Evolutionary conservation across 2,888 invertebrate species (phyloP).

Genomic region (Metellina segmentata): DNA sequence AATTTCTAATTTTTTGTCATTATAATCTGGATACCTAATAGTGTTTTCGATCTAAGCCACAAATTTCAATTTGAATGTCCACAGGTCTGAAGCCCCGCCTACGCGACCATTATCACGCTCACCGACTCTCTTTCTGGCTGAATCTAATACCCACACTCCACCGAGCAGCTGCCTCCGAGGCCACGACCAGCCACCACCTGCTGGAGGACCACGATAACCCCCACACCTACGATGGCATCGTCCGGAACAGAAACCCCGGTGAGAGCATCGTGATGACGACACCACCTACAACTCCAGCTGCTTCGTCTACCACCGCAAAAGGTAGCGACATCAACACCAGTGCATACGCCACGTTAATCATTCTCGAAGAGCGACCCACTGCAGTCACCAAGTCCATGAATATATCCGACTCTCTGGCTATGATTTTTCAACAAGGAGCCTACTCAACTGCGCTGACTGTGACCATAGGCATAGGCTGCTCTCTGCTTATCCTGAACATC

Average conservation of each 20-base stretch:
- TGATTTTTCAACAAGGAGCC: slow-evolving; percentile 80
- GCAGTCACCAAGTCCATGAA: slow-evolving; percentile 81
- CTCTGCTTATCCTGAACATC: slow-evolving; percentile 93
- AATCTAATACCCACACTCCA: slow-evolving; percentile 94
- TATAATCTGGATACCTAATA: neutral
- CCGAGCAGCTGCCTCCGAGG: slow-evolving; percentile 78
- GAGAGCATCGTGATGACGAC: slow-evolving; percentile 14
- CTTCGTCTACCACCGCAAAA: slow-evolving; percentile 2
- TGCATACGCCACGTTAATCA: slow-evolving; percentile 62
- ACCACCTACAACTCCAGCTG: slow-evolving; percentile 17
- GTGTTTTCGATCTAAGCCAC: neutral
- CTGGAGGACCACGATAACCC: slow-evolving; percentile 91
- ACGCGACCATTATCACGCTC: slow-evolving; percentile 96
- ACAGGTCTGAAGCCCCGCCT: slow-evolving; percentile 93
- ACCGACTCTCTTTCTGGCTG: slow-evolving; percentile 96
- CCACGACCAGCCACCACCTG: slow-evolving; percentile 85
- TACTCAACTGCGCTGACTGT: slow-evolving; percentile 94
- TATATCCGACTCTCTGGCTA: slow-evolving; percentile 71
- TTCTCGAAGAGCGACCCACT: slow-evolving; percentile 62
- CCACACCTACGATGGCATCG: slow-evolving; percentile 92
- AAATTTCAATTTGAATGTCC: neutral
- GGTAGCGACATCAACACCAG: slow-evolving; percentile 38
- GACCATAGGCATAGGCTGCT: slow-evolving; percentile 96
- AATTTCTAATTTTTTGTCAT: neutral
- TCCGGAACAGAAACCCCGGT: slow-evolving; percentile 83